A percentile compares a stretch with the other conserved stretches of the same genome.
These are phyloP conservation scores for Euleptes europaea DNA, from an alignment of 2,113 vertebrate genomes.

Conservation along the genomic window DNA sequence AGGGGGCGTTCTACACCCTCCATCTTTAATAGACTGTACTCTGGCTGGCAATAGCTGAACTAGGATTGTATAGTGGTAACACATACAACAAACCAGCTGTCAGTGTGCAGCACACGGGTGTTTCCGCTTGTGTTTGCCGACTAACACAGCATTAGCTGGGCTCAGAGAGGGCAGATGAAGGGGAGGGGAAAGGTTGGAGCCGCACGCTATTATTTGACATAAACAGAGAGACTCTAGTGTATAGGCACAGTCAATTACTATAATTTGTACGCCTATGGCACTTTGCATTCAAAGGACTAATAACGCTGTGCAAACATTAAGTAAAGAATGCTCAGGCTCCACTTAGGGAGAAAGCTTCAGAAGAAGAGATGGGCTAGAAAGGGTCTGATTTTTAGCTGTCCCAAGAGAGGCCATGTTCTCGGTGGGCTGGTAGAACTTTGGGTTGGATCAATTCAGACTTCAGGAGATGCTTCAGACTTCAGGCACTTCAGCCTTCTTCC, in stretches of 20 bases:
- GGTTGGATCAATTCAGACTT: background rate
- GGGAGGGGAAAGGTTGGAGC: background rate
- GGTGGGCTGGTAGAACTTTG: background rate
- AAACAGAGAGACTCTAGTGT: background rate
- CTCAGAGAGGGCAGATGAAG: background rate
- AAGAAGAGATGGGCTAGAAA: background rate
- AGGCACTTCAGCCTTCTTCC: too few species aligned
- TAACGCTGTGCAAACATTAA: slow-evolving; percentile 12
- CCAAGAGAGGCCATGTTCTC: background rate
- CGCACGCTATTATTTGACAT: background rate
- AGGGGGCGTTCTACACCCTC: too few species aligned
- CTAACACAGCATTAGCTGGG: background rate
- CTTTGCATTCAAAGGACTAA: background rate
- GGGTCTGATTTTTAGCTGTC: background rate
- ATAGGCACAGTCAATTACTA: slow-evolving; percentile 17
- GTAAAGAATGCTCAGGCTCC: background rate
- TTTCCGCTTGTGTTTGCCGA: background rate
- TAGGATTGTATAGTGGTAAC: background rate
- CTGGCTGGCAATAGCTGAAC: background rate
- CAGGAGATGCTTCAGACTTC: background rate
- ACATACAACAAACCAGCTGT: background rate
- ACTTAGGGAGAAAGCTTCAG: background rate
- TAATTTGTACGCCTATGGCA: background rate
- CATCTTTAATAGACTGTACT: background rate
- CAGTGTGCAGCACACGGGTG: background rate